phyloP scores from a whole-genome alignment of 2,113 vertebrate species.

The Scopus umbretta region DNA sequence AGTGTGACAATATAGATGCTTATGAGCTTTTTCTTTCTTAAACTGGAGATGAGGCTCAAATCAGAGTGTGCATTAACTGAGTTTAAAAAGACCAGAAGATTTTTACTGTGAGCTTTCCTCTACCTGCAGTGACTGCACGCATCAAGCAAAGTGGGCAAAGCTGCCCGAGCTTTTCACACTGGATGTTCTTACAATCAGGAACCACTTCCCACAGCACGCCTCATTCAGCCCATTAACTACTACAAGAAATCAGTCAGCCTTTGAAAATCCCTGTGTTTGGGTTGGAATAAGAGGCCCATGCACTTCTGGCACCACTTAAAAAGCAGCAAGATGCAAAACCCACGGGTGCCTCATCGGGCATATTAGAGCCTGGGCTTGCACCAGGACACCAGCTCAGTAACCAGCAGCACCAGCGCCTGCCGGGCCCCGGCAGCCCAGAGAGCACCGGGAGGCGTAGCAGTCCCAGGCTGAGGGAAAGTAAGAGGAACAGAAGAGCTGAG shows the following conservation, averaged over 20 bases:
- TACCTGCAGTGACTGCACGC: rapidly evolving
- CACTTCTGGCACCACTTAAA: not conserved
- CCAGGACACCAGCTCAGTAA: not conserved
- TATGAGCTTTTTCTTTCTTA: not conserved
- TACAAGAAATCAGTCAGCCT: not conserved
- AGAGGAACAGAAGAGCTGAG: not conserved
- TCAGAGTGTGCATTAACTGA: not conserved
- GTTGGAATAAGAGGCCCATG: not conserved
- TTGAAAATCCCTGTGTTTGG: rapidly evolving
- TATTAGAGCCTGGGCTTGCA: rapidly evolving
- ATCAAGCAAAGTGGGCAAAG: rapidly evolving
- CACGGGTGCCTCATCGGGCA: rapidly evolving
- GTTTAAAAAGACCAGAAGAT: not conserved
- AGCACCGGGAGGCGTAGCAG: not conserved
- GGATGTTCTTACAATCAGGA: not conserved
- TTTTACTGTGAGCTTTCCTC: not conserved
- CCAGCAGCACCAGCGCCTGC: not conserved
- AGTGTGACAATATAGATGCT: not conserved
- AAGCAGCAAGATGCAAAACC: rapidly evolving
- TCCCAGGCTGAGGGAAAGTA: not conserved
- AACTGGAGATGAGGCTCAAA: not conserved
- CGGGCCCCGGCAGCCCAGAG: no score
- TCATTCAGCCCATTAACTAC: not conserved
- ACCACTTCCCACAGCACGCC: not conserved
- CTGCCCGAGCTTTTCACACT: rapidly evolving